A percentile compares a stretch with the other conserved stretches of the same genome.
Conservation (phyloP, 1,140 invertebrate genomes). For the Acromyrmex echinatior region DNA sequence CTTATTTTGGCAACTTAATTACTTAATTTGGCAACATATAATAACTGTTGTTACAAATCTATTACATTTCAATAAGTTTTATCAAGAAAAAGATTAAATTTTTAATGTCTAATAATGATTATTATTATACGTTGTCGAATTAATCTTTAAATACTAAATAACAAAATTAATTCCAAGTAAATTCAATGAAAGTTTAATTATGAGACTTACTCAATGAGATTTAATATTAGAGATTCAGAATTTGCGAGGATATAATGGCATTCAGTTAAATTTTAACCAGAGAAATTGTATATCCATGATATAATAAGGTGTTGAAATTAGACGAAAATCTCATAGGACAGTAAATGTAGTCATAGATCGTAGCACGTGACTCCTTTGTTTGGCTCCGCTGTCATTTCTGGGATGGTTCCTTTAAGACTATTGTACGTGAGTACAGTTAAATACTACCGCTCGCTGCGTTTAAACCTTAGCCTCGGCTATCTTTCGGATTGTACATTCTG, state of each 20-base stretch:
- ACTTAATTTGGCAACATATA: not conserved
- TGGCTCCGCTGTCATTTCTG: conserved; percentile 75
- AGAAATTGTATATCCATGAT: conserved; percentile 16
- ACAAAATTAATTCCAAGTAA: not conserved
- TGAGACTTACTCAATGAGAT: not conserved
- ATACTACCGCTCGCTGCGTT: conserved; percentile 62
- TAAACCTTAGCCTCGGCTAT: conserved; percentile 61
- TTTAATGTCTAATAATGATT: not conserved
- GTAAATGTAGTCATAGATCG: conserved; percentile 14
- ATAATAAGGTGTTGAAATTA: conserved; percentile 21
- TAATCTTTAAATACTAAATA: not conserved
- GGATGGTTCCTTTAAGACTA: conserved; percentile 73
- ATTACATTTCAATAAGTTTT: too few species aligned
- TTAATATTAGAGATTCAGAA: conserved; percentile 8
- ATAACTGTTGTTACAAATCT: not conserved
- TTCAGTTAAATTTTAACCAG: not conserved
- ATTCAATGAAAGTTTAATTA: conserved; percentile 9
- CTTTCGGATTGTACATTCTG: conserved; percentile 71
- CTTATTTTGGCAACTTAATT: not conserved
- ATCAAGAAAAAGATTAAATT: not conserved
- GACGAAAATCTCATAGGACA: conserved; percentile 21
- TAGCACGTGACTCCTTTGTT: conserved; percentile 81
- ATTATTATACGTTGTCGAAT: not conserved
- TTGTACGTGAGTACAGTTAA: conserved; percentile 67
- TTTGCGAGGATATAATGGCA: not conserved